These are phyloP conservation scores for Cacatua alba DNA, from an alignment of 2,113 vertebrate species.

Conservation along the genomic window DNA sequence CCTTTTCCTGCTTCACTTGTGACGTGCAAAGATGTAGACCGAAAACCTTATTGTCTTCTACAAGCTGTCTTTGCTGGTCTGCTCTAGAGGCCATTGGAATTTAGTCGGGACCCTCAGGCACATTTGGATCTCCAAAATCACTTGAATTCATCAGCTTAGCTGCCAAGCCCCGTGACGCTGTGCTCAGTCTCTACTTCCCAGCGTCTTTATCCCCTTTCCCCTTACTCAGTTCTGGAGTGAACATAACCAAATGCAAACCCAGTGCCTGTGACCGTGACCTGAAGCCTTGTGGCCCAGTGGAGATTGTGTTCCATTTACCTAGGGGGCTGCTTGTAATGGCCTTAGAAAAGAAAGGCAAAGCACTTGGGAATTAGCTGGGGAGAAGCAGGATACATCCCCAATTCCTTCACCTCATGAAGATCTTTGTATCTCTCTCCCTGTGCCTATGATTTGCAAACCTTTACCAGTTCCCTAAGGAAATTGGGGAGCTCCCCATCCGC, in stretches of 20 bases:
- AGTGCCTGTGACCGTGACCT: neutral
- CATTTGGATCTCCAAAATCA: neutral
- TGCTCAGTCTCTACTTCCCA: neutral
- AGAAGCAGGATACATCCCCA: neutral
- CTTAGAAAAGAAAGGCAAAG: neutral
- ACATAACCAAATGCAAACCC: neutral
- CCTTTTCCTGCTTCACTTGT: neutral
- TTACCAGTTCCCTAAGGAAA: neutral
- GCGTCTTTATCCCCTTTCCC: neutral
- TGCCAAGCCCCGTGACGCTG: neutral
- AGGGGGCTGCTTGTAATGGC: neutral
- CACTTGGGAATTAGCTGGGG: neutral
- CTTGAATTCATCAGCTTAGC: neutral
- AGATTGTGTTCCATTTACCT: neutral
- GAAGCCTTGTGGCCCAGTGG: neutral
- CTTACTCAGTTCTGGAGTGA: neutral
- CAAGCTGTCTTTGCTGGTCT: neutral
- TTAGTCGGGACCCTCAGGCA: neutral
- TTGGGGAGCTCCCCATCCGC: neutral
- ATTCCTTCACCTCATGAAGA: neutral
- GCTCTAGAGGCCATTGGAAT: neutral
- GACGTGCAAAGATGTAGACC: neutral
- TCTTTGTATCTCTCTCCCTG: neutral
- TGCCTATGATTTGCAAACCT: neutral
- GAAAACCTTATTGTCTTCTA: neutral